phyloP scores from a whole-genome alignment of 1,140 invertebrate species.

The Antheraea mylitta region DNA sequence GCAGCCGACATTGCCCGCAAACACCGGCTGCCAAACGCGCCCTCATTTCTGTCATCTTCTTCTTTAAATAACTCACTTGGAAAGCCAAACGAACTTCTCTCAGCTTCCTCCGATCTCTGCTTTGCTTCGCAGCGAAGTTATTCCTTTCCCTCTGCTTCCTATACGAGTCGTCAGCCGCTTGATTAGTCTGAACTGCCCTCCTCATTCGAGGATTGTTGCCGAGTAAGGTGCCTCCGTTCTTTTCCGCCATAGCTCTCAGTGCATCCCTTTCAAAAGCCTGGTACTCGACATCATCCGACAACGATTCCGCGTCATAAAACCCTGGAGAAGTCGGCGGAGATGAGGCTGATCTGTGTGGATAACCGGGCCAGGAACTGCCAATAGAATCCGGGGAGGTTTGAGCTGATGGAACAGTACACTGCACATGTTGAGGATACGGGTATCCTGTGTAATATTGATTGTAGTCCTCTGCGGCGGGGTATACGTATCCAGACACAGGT shows the following conservation, averaged over 20 bases:
- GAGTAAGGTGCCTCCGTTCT: constrained; percentile 45
- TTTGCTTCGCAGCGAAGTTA: constrained; percentile 96
- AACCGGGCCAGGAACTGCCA: constrained; percentile 17
- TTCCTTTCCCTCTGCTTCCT: constrained; percentile 94
- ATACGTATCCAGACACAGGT: constrained; percentile 9
- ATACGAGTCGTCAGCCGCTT: constrained; percentile 85
- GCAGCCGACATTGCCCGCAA: constrained; percentile 24
- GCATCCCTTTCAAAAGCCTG: constrained; percentile 37
- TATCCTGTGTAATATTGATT: constrained; percentile 19
- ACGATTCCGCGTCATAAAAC: constrained; percentile 17
- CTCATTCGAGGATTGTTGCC: constrained; percentile 52
- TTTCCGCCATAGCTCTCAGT: constrained; percentile 45
- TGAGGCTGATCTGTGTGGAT: neutral
- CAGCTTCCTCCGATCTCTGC: constrained; percentile 90
- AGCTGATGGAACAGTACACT: constrained; percentile 18
- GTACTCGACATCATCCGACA: constrained; percentile 23
- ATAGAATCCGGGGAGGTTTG: constrained; percentile 26
- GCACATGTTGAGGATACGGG: constrained; percentile 12
- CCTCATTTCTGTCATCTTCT: constrained; percentile 33
- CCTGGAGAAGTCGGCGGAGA: constrained; percentile 18
- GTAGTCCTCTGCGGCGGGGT: constrained; percentile 15
- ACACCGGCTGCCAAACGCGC: constrained; percentile 19
- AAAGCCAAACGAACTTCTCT: constrained; percentile 97
- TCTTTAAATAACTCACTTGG: constrained; percentile 83
- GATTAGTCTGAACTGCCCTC: constrained; percentile 72